Conservation (phyloP, 2,113 vertebrate species). For the Riparia riparia region DNA sequence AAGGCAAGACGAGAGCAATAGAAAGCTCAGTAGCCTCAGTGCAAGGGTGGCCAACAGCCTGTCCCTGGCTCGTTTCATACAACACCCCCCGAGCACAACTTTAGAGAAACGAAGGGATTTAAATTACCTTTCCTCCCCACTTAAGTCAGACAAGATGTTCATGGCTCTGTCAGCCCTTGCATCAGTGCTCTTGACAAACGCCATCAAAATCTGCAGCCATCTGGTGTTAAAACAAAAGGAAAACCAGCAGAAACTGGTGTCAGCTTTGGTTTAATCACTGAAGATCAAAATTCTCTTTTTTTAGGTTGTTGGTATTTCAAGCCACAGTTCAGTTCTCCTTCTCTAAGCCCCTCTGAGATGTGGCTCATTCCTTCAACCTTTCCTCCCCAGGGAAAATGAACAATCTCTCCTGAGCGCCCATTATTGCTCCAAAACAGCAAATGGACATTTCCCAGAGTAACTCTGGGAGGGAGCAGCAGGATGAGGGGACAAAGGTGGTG, state of each 20-base stretch:
- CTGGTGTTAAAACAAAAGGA: slow-evolving; percentile 67
- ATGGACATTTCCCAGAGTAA: not conserved
- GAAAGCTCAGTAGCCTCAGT: not conserved
- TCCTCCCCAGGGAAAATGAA: not conserved
- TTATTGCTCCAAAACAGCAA: not conserved
- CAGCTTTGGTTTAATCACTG: not conserved
- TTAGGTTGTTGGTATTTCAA: not conserved
- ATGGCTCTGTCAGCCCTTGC: slow-evolving; percentile 72
- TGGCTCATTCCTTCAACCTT: not conserved
- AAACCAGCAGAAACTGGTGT: not conserved
- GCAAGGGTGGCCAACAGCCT: not conserved
- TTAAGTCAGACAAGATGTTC: slow-evolving; percentile 78
- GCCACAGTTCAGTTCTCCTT: not conserved
- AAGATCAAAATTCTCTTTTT: not conserved
- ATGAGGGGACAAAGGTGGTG: not conserved
- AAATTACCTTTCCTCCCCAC: slow-evolving; percentile 81
- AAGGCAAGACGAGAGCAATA: not conserved
- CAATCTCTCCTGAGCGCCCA: not conserved
- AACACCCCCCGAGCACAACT: not conserved
- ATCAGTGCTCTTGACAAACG: slow-evolving; percentile 65
- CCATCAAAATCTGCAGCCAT: slow-evolving; percentile 81
- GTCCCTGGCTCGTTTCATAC: not conserved
- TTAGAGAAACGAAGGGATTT: not conserved
- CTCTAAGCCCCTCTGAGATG: not conserved
- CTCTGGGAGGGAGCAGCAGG: not conserved